phyloP scores from a whole-genome alignment of 92 coral and sea anemone genomes.

The Epizoanthus ramosus region DNA sequence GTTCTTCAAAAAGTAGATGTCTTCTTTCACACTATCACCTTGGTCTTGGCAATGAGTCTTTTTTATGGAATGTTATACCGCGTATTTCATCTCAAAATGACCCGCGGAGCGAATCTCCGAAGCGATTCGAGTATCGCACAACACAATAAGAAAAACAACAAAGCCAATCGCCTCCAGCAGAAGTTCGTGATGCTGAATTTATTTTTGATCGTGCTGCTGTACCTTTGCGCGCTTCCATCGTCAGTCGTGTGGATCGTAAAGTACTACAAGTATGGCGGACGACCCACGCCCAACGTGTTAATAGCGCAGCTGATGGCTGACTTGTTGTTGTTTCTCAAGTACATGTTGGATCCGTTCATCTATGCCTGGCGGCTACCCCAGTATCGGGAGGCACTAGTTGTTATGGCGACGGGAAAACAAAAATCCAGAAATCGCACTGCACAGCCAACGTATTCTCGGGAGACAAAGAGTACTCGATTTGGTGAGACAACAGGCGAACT shows the following conservation, averaged over 20 bases:
- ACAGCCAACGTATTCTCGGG: no score
- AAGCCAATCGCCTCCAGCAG: constrained; percentile 10
- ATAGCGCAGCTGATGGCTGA: not conserved
- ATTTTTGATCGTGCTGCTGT: no score
- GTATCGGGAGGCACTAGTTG: not conserved
- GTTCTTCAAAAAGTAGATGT: not conserved
- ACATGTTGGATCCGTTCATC: constrained; percentile 16
- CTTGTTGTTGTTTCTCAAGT: not conserved
- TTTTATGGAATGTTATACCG: constrained; percentile 22
- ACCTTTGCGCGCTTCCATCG: not conserved
- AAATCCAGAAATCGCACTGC: no score
- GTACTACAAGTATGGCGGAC: not conserved
- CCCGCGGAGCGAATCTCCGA: constrained; percentile 23
- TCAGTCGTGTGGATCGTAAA: not conserved
- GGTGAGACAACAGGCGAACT: no score
- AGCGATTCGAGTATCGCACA: not conserved
- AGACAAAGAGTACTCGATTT: no score
- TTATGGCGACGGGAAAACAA: no score
- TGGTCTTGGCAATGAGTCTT: constrained; percentile 7
- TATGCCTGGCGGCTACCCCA: constrained; percentile 25
- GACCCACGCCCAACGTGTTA: not conserved
- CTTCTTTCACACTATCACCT: constrained; percentile 4
- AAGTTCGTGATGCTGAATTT: no score
- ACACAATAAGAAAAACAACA: not conserved
- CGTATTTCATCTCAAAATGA: constrained; percentile 45